phyloP scores from a whole-genome alignment of 2,113 vertebrate species.

The Hippocampus barbouri region DNA sequence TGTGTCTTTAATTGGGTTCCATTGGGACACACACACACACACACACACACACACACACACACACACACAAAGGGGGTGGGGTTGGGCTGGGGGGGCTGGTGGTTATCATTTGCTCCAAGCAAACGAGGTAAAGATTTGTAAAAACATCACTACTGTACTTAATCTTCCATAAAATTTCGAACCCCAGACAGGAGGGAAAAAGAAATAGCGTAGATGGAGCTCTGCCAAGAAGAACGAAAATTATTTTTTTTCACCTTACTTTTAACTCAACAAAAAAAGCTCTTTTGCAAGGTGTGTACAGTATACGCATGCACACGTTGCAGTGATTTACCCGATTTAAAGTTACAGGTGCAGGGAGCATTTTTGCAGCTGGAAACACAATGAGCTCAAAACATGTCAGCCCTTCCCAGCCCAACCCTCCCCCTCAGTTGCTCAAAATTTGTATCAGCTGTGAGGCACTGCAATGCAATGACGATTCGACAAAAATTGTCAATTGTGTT shows the following conservation, averaged over 20 bases:
- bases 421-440: neutral
- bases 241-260: neutral
- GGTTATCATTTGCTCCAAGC: conserved; percentile 14
- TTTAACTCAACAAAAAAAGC: neutral
- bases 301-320: neutral
- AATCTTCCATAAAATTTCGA: conserved; percentile 39
- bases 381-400: neutral
- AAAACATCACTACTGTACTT: conserved; percentile 37
- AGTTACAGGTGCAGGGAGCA: neutral
- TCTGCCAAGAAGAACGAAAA: neutral
- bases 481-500: neutral
- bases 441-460: neutral
- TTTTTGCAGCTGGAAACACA: conserved; percentile 1
- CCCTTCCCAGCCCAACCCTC: neutral
- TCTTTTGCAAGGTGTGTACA: neutral
- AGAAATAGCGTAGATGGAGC: neutral
- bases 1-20: neutral
- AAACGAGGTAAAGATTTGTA: conserved; percentile 30
- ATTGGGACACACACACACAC: neutral
- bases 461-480: neutral
- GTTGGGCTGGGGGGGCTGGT: too few relatives aligned
- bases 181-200: neutral
- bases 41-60: too few relatives aligned
- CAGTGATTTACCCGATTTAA: neutral
- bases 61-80: too few relatives aligned